Percentiles rank a stretch among this genome's conserved stretches.
These are phyloP conservation scores for Ips typographus DNA, from an alignment of 1,140 invertebrate species.

Conservation along the genomic window DNA sequence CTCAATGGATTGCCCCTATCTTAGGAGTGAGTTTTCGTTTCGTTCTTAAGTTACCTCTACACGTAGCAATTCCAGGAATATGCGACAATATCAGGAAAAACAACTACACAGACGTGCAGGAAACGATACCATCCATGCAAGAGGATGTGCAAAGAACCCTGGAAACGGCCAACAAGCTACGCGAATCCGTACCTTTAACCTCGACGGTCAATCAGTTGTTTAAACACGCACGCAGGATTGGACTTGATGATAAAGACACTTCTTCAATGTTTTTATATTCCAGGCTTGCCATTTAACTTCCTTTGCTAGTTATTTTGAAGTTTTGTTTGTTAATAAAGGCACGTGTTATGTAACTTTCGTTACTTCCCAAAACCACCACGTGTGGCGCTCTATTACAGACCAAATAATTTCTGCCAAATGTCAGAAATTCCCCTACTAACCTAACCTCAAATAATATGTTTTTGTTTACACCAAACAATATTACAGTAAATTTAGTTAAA, in stretches of 20 bases:
- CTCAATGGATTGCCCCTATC: slow-evolving; percentile 71
- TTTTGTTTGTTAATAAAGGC: too few species aligned
- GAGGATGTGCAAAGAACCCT: slow-evolving; percentile 88
- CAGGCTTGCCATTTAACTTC: neutral
- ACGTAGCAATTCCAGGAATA: slow-evolving; percentile 80
- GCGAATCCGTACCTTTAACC: slow-evolving; percentile 86
- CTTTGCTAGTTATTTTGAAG: too few species aligned
- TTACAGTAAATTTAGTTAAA: too few species aligned
- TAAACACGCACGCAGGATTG: slow-evolving; percentile 90
- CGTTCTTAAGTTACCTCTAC: slow-evolving; percentile 62
- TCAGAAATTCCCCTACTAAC: too few species aligned
- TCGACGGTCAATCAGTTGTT: slow-evolving; percentile 93
- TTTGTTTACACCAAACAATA: too few species aligned
- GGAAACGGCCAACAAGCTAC: slow-evolving; percentile 80
- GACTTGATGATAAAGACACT: slow-evolving; percentile 88
- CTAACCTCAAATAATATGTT: too few species aligned
- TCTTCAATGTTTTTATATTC: slow-evolving; percentile 65
- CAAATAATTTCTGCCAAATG: too few species aligned
- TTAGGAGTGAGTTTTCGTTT: slow-evolving; percentile 78
- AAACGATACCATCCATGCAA: slow-evolving; percentile 89
- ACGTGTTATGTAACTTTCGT: too few species aligned
- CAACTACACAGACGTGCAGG: slow-evolving; percentile 74
- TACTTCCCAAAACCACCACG: too few species aligned
- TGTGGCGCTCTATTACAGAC: too few species aligned
- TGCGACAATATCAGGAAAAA: slow-evolving; percentile 73